phyloP scores from a whole-genome alignment of 1,140 invertebrate genomes.

The Chironomus striatipennis region DNA sequence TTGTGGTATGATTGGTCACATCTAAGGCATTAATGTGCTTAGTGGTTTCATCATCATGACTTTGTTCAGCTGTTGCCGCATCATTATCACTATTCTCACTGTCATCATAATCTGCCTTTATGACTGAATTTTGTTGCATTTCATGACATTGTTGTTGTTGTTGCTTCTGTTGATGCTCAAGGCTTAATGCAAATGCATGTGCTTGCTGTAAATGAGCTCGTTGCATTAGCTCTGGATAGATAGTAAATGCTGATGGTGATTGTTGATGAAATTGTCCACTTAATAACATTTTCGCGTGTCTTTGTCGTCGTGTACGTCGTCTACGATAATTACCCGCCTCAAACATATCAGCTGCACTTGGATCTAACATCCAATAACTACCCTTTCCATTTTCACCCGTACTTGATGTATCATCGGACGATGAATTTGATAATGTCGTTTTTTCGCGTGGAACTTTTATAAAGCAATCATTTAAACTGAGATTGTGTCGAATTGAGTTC shows the following conservation, averaged over 20 bases:
- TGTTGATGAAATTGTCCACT: conserved; percentile 26
- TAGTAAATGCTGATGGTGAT: conserved; percentile 11
- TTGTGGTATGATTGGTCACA: background rate
- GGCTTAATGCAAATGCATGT: background rate
- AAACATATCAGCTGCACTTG: conserved; percentile 80
- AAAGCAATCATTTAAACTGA: conserved; percentile 89
- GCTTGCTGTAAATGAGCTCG: conserved; percentile 1
- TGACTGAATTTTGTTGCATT: background rate
- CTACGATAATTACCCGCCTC: conserved; percentile 80
- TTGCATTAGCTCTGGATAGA: conserved; percentile 17
- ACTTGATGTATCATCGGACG: conserved; percentile 42
- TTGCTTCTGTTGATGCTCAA: background rate
- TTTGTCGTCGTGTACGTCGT: conserved; percentile 46
- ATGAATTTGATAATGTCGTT: conserved; percentile 52
- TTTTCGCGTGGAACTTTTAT: conserved; percentile 73
- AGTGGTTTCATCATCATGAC: conserved; percentile 6
- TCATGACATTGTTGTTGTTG: background rate
- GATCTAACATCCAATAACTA: conserved; percentile 80
- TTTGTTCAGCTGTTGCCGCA: background rate
- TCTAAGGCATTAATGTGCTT: conserved; percentile 19
- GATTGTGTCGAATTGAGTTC: conserved; percentile 78
- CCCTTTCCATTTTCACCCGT: conserved; percentile 52
- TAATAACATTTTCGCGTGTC: conserved; percentile 30
- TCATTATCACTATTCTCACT: conserved; percentile 22
- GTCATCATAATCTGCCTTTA: conserved; percentile 13